A percentile compares a stretch with the other conserved stretches of the same genome.
phyloP scores from a whole-genome alignment of 2,888 invertebrate species.

The Dicranocentrus wangi region DNA sequence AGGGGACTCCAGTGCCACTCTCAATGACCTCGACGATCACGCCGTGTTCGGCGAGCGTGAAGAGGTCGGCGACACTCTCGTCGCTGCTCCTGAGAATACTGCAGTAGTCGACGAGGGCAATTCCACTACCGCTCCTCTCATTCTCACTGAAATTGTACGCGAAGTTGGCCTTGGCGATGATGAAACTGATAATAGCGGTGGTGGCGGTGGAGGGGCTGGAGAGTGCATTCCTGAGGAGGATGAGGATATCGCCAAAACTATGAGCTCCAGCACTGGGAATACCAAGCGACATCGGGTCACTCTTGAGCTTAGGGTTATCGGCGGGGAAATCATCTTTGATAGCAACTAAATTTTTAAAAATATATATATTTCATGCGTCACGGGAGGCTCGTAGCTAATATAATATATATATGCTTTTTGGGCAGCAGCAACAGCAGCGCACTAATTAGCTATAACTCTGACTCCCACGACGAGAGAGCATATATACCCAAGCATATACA shows the following conservation, averaged over 20 bases:
- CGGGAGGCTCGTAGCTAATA: too few species aligned
- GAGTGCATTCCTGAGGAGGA: not conserved
- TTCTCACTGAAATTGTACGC: slow-evolving; percentile 35
- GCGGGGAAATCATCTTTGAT: slow-evolving; percentile 64
- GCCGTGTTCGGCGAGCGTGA: slow-evolving; percentile 61
- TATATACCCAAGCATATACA: too few species aligned
- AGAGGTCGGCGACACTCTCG: not conserved
- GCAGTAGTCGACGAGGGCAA: slow-evolving; percentile 14
- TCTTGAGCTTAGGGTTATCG: slow-evolving; percentile 58
- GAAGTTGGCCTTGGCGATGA: slow-evolving; percentile 19
- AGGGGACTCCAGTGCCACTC: slow-evolving; percentile 69
- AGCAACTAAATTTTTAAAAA: slow-evolving; percentile 31
- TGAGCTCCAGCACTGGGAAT: slow-evolving; percentile 38
- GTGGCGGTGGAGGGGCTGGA: too few species aligned
- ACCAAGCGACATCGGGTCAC: slow-evolving; percentile 57
- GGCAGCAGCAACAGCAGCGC: too few species aligned
- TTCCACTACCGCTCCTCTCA: slow-evolving; percentile 13
- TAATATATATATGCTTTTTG: too few species aligned
- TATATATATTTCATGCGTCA: too few species aligned
- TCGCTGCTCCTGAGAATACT: not conserved
- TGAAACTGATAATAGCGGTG: too few species aligned
- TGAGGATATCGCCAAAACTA: slow-evolving; percentile 12
- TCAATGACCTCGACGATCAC: slow-evolving; percentile 71
- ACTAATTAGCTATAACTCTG: too few species aligned
- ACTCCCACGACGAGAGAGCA: too few species aligned